Base-by-base conservation (phyloP, 2,797 vertebrate species). In the Heteromormyrus szaboi region DNA sequence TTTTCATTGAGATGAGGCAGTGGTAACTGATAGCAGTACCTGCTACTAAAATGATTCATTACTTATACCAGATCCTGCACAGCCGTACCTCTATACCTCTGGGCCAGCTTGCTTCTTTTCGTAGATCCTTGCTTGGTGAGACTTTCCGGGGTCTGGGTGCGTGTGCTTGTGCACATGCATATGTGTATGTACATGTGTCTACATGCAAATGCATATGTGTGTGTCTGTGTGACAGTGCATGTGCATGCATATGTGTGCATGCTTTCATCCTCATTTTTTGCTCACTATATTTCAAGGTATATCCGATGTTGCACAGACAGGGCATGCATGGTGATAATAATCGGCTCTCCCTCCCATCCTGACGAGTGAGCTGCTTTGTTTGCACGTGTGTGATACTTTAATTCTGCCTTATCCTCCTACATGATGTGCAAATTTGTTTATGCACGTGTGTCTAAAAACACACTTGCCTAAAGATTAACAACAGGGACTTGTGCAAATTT, bases 131-230 rank as follows among this genome's bases (percentile, higher is more conserved):
- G 72, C 2, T 17, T 44, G 72, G 29, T 72, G 65, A 72, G 12
- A 37, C 12, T 17, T 72, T 33, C 56, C 0, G 12, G 72, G 37
- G 72, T 79, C 33, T 88, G 48, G 81, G 33, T 88, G 72, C 46
- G 51, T 59, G 87, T 83, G 17, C 48, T 5, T 87, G 65, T 87
- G 50, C 72, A 50, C n/a, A 1, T 87, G 86, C 33, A 14, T 76
- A 25, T 46, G 54, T 87, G 19, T 87, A 3, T 87, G 86, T 65
- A 6, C 22, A 68, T 76, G 14, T 76, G 87, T 12, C 2, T 85
- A 8, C 22, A 37, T 48, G 62, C 22, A 17, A 17, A 79, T 86
- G 81, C 68, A n/a, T 91, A 62, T 89, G 65, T 37, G 12, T 88
- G 22, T 88, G 48, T 88, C 14, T 25, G 68, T 81, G 68, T 87